A percentile compares a stretch with the other conserved stretches of the same genome.
Conservation (phyloP, 2,888 invertebrate genomes). For the Aproaerema taeniolella region DNA sequence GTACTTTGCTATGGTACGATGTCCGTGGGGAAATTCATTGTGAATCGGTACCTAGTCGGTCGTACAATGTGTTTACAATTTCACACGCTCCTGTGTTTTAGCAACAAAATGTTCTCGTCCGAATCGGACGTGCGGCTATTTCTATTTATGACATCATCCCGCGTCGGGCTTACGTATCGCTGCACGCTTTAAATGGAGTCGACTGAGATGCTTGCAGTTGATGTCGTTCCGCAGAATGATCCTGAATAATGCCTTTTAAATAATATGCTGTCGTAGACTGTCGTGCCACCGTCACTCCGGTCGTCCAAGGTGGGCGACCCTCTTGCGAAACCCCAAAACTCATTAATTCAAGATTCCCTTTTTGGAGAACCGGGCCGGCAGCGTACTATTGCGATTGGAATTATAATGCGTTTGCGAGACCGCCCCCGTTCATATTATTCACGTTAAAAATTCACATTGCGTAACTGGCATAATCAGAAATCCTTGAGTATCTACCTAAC, state of each 20-base stretch:
- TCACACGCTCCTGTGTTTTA: conserved; percentile 50
- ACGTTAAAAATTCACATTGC: conserved; percentile 1
- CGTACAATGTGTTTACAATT: conserved; percentile 44
- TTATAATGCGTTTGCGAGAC: conserved; percentile 40
- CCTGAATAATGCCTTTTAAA: conserved; percentile 71
- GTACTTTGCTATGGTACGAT: conserved; percentile 25
- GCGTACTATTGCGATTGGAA: conserved; percentile 48
- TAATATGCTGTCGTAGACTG: conserved; percentile 53
- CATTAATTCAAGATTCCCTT: conserved; percentile 72
- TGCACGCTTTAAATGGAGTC: conserved; percentile 78
- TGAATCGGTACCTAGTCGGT: no score
- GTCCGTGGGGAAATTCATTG: conserved; percentile 12
- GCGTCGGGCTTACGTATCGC: conserved; percentile 76
- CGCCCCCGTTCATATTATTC: conserved; percentile 12
- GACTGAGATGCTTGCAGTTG: conserved; percentile 71
- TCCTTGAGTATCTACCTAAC: no score
- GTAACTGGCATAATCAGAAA: no score
- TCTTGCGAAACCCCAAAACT: conserved; percentile 62
- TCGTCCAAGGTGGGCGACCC: conserved; percentile 45
- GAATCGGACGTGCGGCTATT: conserved; percentile 68
- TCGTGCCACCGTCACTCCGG: conserved; percentile 33
- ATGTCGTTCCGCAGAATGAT: conserved; percentile 71
- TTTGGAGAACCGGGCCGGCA: conserved; percentile 56
- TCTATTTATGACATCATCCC: conserved; percentile 79
- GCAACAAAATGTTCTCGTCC: conserved; percentile 54